Percentiles rank a stretch among this genome's conserved stretches.
These are phyloP conservation scores for Dynastes tityus DNA, from an alignment of 2,888 invertebrate species.

Conservation along the genomic window DNA sequence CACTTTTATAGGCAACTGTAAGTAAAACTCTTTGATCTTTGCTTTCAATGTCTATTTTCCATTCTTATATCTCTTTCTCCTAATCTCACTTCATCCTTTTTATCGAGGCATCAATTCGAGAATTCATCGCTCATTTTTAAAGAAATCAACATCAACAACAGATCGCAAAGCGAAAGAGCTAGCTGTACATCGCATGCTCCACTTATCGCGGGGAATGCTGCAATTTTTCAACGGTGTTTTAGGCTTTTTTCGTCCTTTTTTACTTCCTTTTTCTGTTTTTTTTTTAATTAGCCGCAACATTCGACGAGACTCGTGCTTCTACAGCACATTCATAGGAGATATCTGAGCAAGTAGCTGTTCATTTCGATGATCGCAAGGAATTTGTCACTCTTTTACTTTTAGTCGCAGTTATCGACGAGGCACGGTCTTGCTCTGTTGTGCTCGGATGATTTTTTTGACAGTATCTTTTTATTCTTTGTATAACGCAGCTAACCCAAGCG, in stretches of 20 bases:
- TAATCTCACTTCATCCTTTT: too few relatives aligned
- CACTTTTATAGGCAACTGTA: too few relatives aligned
- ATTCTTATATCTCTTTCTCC: too few relatives aligned
- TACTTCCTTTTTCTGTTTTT: background rate
- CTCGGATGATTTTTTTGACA: background rate
- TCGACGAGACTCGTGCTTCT: conserved; percentile 11
- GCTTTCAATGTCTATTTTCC: too few relatives aligned
- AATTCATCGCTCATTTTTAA: too few relatives aligned
- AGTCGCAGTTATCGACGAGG: background rate
- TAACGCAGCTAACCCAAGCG: background rate
- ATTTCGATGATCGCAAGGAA: conserved; percentile 11
- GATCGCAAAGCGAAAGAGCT: too few relatives aligned
- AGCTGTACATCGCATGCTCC: conserved; percentile 16
- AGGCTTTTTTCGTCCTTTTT: background rate
- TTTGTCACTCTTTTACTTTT: conserved; percentile 34
- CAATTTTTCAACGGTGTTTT: conserved; percentile 20
- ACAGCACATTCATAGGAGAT: background rate
- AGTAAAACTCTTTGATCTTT: too few relatives aligned
- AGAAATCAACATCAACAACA: too few relatives aligned
- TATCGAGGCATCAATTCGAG: too few relatives aligned
- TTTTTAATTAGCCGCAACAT: conserved; percentile 4
- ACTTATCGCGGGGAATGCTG: conserved; percentile 27
- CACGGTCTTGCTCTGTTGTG: conserved; percentile 4
- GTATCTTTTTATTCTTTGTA: background rate
- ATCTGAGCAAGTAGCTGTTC: background rate